A percentile compares a stretch with the other conserved stretches of the same genome.
Evolutionary conservation across 2,113 vertebrate genomes (phyloP).

Genomic region (Phyllopteryx taeniolatus): DNA sequence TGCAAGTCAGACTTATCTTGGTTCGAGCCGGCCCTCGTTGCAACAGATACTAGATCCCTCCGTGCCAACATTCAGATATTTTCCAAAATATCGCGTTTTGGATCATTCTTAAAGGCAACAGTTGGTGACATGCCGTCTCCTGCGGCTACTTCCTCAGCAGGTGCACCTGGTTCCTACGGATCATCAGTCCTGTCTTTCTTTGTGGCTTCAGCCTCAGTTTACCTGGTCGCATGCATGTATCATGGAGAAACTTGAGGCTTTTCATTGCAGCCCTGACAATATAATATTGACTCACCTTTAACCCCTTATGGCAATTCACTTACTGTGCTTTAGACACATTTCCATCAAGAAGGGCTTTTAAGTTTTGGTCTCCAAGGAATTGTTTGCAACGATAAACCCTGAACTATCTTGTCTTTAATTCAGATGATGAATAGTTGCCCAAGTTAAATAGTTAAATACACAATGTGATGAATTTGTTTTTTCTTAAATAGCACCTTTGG

Average conservation of each 20-base stretch:
- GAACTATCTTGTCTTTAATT: too few relatives aligned
- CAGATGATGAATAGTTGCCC: too few relatives aligned
- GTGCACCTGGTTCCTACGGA: conserved; percentile 3
- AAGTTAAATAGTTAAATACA: too few relatives aligned
- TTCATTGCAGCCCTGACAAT: background rate
- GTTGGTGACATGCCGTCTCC: conserved; percentile 23
- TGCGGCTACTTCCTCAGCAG: conserved; percentile 1
- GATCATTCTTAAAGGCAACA: conserved; percentile 37
- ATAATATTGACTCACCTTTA: background rate
- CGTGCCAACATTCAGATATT: conserved; percentile 37
- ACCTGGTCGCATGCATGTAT: conserved; percentile 8
- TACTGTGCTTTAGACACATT: background rate
- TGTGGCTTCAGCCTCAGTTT: conserved; percentile 6
- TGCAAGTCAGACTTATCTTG: conserved; percentile 50
- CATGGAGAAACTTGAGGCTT: background rate
- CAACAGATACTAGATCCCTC: conserved; percentile 3
- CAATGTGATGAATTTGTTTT: too few relatives aligned
- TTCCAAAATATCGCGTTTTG: conserved; percentile 30
- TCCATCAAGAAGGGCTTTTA: background rate
- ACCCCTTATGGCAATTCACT: background rate
- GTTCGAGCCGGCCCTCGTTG: conserved; percentile 47
- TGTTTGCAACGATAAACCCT: too few relatives aligned
- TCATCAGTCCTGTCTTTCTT: conserved; percentile 14
- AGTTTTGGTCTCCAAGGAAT: too few relatives aligned
- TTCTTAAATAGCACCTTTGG: too few relatives aligned